These are phyloP conservation scores for Cololabis saira DNA, from an alignment of 2,113 vertebrate genomes.

Conservation along the genomic window DNA sequence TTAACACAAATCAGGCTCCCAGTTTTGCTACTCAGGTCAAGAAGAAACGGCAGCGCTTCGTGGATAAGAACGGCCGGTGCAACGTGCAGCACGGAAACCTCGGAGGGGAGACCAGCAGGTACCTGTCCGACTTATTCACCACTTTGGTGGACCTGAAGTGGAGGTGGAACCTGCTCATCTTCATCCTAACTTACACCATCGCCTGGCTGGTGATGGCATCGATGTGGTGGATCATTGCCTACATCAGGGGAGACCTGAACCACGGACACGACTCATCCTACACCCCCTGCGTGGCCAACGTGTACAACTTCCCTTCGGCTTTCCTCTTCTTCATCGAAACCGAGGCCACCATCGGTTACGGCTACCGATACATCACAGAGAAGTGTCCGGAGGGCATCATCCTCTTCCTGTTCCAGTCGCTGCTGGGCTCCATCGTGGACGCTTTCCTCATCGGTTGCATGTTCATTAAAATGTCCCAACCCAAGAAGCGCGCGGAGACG, in stretches of 20 bases:
- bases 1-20: conserved; percentile 76
- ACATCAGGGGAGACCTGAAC: conserved; percentile 87
- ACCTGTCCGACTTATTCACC: conserved; percentile 90
- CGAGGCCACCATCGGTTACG: conserved; percentile 90
- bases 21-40: conserved; percentile 80
- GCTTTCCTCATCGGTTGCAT: conserved; percentile 92
- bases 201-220: conserved; percentile 92
- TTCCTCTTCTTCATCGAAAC: conserved; percentile 94
- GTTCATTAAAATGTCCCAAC: conserved; percentile 94
- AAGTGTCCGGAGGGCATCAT: conserved; percentile 91
- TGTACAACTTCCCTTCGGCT: conserved; percentile 91
- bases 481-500: conserved; percentile 91
- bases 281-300: conserved; percentile 89
- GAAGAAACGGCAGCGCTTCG: conserved; percentile 89
- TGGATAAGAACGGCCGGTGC: conserved; percentile 91
- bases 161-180: conserved; percentile 91
- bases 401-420: conserved; percentile 90
- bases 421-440: conserved; percentile 90
- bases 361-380: conserved; percentile 90
- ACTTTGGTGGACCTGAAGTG: conserved; percentile 91
- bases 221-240: conserved; percentile 93
- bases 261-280: conserved; percentile 81
- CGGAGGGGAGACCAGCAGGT: conserved; percentile 87
- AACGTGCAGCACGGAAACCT: conserved; percentile 91
- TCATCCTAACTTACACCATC: conserved; percentile 89